These are phyloP conservation scores for Mellivora capensis DNA, from an alignment of 2,113 vertebrate species.

Conservation along the genomic window DNA sequence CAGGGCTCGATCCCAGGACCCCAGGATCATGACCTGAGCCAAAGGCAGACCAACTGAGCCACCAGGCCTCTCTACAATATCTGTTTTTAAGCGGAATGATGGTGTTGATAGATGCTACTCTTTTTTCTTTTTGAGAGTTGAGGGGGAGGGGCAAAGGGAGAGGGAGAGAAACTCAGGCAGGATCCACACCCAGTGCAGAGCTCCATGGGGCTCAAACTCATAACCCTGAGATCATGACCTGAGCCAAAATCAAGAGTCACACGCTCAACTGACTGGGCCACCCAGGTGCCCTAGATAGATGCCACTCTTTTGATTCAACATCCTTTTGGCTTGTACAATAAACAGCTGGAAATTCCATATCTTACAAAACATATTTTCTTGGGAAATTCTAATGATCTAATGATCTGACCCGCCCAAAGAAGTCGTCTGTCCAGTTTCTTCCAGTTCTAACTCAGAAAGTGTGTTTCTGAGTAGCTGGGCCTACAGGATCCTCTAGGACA, in stretches of 20 bases:
- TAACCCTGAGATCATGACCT: neutral
- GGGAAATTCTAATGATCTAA: neutral
- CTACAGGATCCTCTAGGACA: neutral
- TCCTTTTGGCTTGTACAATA: neutral
- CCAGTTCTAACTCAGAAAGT: neutral
- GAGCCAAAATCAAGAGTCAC: neutral
- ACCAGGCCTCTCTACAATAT: neutral
- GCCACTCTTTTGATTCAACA: neutral
- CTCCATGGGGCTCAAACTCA: neutral
- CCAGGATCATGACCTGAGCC: neutral
- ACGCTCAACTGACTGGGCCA: neutral
- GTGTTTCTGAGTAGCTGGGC: neutral
- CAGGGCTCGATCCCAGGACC: neutral
- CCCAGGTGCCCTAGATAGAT: neutral
- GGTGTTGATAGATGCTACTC: neutral
- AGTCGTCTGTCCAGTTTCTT: neutral
- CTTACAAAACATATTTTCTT: neutral
- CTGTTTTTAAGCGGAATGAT: neutral
- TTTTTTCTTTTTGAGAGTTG: neutral
- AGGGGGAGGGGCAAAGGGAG: no score
- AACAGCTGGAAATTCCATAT: neutral
- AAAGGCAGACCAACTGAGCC: neutral
- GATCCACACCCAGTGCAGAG: neutral
- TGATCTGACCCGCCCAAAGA: neutral
- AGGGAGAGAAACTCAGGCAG: neutral